Conservation (phyloP, 1,140 invertebrate genomes). For the Mesaphorura yosii region DNA sequence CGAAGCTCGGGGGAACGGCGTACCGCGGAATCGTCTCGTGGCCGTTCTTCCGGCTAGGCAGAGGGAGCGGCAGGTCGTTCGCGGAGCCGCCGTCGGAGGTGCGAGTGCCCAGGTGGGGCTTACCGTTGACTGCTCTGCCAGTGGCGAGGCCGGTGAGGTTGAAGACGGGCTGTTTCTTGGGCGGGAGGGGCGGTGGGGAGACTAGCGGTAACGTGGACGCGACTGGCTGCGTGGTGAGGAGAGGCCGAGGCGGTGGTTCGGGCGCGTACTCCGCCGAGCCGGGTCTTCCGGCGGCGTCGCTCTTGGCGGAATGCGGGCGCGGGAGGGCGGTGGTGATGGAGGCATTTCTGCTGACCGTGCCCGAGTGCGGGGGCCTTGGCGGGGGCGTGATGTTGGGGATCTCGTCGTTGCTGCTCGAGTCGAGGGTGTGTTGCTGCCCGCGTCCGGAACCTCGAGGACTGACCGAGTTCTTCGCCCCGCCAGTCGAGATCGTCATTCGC, state of each 20-base stretch:
- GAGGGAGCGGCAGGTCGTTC: slow-evolving; percentile 18
- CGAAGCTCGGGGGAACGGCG: slow-evolving; percentile 31
- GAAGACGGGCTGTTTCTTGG: slow-evolving; percentile 53
- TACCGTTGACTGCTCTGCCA: not conserved
- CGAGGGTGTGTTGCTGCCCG: slow-evolving; percentile 18
- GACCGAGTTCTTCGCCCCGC: slow-evolving; percentile 1
- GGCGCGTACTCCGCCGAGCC: slow-evolving; percentile 50
- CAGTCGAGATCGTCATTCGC: slow-evolving; percentile 27
- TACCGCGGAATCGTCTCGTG: slow-evolving; percentile 7
- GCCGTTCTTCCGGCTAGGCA: slow-evolving; percentile 16
- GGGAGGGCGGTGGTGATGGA: slow-evolving; percentile 22
- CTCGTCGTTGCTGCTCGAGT: slow-evolving; percentile 14
- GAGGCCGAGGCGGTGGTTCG: slow-evolving; percentile 55
- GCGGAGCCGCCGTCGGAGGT: too few species aligned
- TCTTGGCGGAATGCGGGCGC: slow-evolving; percentile 22
- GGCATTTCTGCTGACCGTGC: not conserved
- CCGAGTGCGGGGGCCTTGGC: slow-evolving; percentile 26
- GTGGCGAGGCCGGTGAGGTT: not conserved
- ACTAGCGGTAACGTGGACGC: slow-evolving; percentile 5
- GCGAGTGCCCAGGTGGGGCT: too few species aligned
- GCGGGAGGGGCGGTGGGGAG: slow-evolving; percentile 57
- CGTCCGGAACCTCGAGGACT: slow-evolving; percentile 12
- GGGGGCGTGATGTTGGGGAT: slow-evolving; percentile 30
- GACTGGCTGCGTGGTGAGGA: slow-evolving; percentile 42
- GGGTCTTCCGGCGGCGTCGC: slow-evolving; percentile 26